Percentiles rank a stretch among this genome's conserved stretches.
These are phyloP conservation scores for Trachelipus rathkii DNA, from an alignment of 1,140 invertebrate species.

Conservation along the genomic window DNA sequence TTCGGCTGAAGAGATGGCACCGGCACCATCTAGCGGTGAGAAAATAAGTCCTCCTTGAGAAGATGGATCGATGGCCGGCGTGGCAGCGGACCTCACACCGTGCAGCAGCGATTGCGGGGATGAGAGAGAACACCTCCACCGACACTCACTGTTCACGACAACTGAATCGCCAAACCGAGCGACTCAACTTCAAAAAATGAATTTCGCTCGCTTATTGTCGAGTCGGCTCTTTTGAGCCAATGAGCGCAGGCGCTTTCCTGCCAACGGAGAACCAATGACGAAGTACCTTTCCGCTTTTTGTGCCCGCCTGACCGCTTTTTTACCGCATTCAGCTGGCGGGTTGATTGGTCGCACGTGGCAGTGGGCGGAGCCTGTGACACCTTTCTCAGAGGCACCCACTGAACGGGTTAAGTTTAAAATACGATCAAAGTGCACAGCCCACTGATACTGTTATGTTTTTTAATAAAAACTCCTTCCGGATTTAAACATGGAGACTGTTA, in stretches of 20 bases:
- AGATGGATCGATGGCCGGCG: constrained; percentile 9
- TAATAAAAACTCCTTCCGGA: too few relatives aligned
- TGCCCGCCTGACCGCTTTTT: neutral
- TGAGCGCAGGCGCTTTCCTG: neutral
- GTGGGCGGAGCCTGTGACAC: neutral
- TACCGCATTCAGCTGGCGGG: neutral
- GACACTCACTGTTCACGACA: constrained; percentile 4
- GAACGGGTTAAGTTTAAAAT: constrained; percentile 7
- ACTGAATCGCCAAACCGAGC: neutral
- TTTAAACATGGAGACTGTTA: constrained; percentile 10
- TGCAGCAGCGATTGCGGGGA: neutral
- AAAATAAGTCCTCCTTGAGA: constrained; percentile 7
- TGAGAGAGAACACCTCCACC: neutral
- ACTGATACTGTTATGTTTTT: too few relatives aligned
- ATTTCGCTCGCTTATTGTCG: neutral
- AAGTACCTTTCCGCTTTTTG: neutral
- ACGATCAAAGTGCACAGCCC: too few relatives aligned
- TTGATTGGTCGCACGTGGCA: neutral
- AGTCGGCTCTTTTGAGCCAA: constrained; percentile 1
- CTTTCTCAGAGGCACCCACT: constrained; percentile 8
- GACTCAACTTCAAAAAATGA: neutral
- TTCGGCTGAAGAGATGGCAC: neutral
- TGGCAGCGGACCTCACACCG: neutral
- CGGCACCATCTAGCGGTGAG: constrained; percentile 4
- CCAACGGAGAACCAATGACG: neutral